A percentile compares a stretch with the other conserved stretches of the same genome.
Evolutionary conservation across 2,888 invertebrate genomes (phyloP).

Genomic region (Pachliopta kotzebuea): DNA sequence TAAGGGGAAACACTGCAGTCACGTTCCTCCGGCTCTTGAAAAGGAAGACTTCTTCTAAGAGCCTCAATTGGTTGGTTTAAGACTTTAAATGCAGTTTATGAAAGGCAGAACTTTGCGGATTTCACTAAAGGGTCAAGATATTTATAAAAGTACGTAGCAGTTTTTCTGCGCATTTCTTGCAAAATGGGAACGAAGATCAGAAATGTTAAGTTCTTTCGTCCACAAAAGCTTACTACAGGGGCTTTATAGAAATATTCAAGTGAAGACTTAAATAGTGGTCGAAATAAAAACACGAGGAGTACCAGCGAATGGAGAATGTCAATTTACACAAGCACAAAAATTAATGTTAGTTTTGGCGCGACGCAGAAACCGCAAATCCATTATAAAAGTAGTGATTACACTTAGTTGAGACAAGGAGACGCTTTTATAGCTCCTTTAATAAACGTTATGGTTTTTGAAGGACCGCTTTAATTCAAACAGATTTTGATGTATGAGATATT

Average conservation of each 20-base stretch:
- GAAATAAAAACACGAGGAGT: neutral
- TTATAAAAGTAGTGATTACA: neutral
- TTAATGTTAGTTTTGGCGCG: conserved; percentile 14
- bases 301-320: too few species aligned
- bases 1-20: conserved; percentile 7
- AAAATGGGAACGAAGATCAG: too few species aligned
- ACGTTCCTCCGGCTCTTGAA: conserved; percentile 5
- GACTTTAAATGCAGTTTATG: neutral
- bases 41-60: conserved; percentile 12
- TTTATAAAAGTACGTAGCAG: too few species aligned
- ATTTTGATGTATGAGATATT: too few species aligned
- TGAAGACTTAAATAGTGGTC: neutral
- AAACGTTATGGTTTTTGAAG: too few species aligned
- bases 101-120: neutral
- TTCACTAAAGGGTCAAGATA: too few species aligned
- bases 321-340: conserved; percentile 9
- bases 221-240: too few species aligned
- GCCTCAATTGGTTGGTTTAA: conserved; percentile 3
- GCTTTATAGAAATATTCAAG: too few species aligned
- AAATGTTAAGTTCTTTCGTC: too few species aligned
- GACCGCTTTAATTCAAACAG: too few species aligned
- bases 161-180: too few species aligned
- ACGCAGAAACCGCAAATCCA: neutral
- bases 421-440: neutral
- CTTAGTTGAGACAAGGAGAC: neutral